These are phyloP conservation scores for Aldrovandia affinis DNA, from an alignment of 2,797 vertebrate genomes.

Conservation along the genomic window DNA sequence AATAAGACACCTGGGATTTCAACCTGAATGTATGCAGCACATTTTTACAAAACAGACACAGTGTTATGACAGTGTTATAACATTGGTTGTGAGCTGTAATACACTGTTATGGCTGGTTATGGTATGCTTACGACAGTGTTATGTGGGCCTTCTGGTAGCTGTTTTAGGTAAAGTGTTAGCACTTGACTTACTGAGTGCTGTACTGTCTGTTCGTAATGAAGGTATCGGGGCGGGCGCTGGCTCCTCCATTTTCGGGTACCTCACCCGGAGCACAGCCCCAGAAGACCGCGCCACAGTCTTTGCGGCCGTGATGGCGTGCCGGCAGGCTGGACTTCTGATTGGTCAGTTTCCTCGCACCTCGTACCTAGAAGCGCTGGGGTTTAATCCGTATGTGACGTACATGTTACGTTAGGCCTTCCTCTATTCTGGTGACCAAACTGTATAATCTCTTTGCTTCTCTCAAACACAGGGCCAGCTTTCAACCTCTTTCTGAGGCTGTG, in stretches of 20 bases:
- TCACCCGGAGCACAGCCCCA: slow-evolving; percentile 73
- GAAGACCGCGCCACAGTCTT: slow-evolving; percentile 80
- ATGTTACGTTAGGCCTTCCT: not conserved
- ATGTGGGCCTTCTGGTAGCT: too few relatives aligned
- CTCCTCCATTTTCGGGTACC: slow-evolving; percentile 81
- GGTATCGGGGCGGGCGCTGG: slow-evolving; percentile 81
- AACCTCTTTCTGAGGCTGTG: slow-evolving; percentile 84
- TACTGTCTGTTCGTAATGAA: slow-evolving; percentile 45
- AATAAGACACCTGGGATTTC: too few relatives aligned
- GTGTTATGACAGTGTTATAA: too few relatives aligned
- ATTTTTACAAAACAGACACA: too few relatives aligned
- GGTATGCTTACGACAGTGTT: too few relatives aligned
- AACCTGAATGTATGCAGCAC: too few relatives aligned
- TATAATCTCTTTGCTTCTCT: not conserved
- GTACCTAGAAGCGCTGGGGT: not conserved
- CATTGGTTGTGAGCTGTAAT: too few relatives aligned
- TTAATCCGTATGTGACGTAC: not conserved
- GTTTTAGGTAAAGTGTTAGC: too few relatives aligned
- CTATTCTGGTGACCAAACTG: not conserved
- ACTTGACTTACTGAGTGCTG: not conserved
- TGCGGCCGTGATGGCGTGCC: slow-evolving; percentile 82
- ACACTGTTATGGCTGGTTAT: too few relatives aligned
- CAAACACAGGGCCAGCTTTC: slow-evolving; percentile 65
- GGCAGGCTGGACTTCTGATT: slow-evolving; percentile 83
- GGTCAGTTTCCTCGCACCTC: slow-evolving; percentile 65